Evolutionary conservation across 2,113 vertebrate species (phyloP), one percentile per base, ranked within the genome.

Genomic region (Daphoenositta chrysoptera): DNA sequence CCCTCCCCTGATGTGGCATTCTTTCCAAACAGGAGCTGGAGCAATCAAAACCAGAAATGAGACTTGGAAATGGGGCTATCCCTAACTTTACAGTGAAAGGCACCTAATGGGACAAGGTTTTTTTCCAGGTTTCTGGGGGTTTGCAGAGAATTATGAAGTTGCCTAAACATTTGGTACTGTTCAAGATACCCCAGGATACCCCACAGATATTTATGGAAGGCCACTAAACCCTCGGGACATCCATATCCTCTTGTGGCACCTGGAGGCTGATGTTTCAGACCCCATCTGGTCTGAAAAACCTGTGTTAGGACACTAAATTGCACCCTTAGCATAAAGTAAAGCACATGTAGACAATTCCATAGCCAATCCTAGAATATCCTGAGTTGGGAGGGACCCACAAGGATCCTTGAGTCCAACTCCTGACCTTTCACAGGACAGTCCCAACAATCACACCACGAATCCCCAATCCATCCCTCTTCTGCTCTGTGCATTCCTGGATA

Each of bases 361-460:
- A 51, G 45, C 3, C 24, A 45, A 3, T n/a, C n/a, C 47, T 39
- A 26, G 28, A 27, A 31, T 54, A 69, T 26, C 40, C 17, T 35
- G 79, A 27, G 6, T 61, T 47, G 70, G 70, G 54, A 76, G 40
- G 15, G 63, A 54, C 26, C 28, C 47, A 54, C 12, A 48, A 48
- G 30, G 15, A 54, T 61, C n/a, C 19, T 45, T 0, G 1, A 61
- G n/a, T 48, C 26, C n/a, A 31, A 1, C 26, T 76, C 26, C 63
- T 69, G 47, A 35, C 15, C 15, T 40, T 61, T n/a, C 26, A 42
- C 31, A 56, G 54, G 12, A 48, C 31, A 63, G 23, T 9, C 22
- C 31, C 79, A 76, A 8, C 30, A 42, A 69, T 48, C 63, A 54
- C 54, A 76, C 26, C 54, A 37, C 1, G 12, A 54, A 19, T 23